Base-by-base conservation (phyloP, 2,888 invertebrate genomes). In the Pheosia tremula region DNA sequence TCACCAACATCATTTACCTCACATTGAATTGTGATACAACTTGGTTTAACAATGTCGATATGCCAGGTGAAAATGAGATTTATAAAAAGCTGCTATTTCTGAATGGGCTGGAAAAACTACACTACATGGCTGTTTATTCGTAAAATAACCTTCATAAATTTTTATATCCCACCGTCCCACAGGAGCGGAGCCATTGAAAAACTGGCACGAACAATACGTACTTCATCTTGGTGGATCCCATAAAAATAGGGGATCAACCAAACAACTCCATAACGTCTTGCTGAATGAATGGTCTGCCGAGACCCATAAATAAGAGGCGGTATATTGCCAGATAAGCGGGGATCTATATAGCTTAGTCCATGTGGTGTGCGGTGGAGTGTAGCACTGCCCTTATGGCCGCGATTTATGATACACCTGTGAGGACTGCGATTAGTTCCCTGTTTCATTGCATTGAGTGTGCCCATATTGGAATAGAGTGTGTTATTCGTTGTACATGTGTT, bases 341-440 rank as follows among this genome's bases (percentile, higher is more conserved):
- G 85, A 88, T 89, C 87, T 88, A 90, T 89, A 85, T 88, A 83
- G 87, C 85, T 89, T 89, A 88, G 86, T 87, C 83, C 86, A 84
- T 85, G 87, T 83, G 84, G 82, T 79, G 75, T 77, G 76, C 81
- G 83, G 79, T 80, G 70, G 84, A 67, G 75, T 83, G 80, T 80
- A 78, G 75, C 74, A 66, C 75, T 75, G 79, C 80, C 85, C 85
- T 86, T 85, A 82, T 79, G 80, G 71, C 61, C 65, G 67, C 68
- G 77, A 87, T 87, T 87, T 87, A 87, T 87, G 72, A 62, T 85
- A 75, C 84, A 87, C 87, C 87, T 87, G 86, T 82, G 85, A 74
- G 79, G 78, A 77, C 74, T 60, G 68, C 64, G 78, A 77, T 75
- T 73, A 71, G 70, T 69, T 74, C 71, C 72, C 69, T 47, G 61